Base-by-base conservation (phyloP, 2,797 vertebrate species). In the Sebastes goodei region DNA sequence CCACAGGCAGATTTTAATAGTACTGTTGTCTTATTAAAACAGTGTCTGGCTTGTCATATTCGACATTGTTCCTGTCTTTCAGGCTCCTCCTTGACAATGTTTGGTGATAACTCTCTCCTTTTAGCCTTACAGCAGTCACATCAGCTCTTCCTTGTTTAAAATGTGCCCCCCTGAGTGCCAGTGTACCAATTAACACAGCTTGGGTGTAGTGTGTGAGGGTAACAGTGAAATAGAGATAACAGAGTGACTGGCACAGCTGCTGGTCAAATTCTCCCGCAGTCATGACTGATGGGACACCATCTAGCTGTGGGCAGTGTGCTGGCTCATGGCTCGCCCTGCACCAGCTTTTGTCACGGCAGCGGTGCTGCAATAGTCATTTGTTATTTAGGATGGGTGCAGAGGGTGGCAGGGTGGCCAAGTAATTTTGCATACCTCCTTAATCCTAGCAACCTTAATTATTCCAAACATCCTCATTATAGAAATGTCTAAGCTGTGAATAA, bases 241-340 rank as follows among this genome's bases (percentile, higher is more conserved):
- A 11, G 59, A 76, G 83, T 64, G 49, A 29, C 81, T 53, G 8
- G 52, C 59, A 63, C 74, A 64, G 74, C 82, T 86, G 71, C 67
- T 29, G 59, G 63, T 68, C 63, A 75, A 59, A 83, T 78, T 80
- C 32, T 73, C 74, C 82, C 83, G 78, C 83, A 86, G 80, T 65
- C 73, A 57, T 71, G 83, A 89, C 67, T 73, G 86, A 89, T 89
- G 69, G 74, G 85, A 77, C 71, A 70, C 55, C 56, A 52, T 78
- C 85, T 66, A 81, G 84, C 74, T 67, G 66, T 3, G 25, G 82
- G 75, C 77, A 80, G 59, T 68, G 52, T 80, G 87, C 86, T 91
- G 90, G 83, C 78, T 89, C 86, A 76, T 20, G 60, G 60, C 80
- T 86, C 25, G 7, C 69, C 65, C 85, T 84, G 88, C 87, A 86